Evolutionary conservation across 2,797 vertebrate genomes (phyloP).

Genomic region (Lophotriccus pileatus): DNA sequence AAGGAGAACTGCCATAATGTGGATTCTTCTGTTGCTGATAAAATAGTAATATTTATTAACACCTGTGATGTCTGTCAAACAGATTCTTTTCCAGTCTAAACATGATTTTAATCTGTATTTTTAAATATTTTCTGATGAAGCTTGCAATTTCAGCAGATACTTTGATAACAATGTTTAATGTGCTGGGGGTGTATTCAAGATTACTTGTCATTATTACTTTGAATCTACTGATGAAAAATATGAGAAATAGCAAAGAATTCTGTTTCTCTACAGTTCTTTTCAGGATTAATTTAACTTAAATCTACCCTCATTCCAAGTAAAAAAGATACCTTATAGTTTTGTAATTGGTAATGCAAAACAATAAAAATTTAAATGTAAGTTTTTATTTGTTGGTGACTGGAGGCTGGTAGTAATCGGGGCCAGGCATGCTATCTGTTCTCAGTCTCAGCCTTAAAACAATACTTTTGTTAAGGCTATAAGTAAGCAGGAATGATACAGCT

Average conservation of each 20-base stretch:
- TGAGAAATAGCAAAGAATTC: neutral
- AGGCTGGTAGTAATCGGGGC: neutral
- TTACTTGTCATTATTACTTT: neutral
- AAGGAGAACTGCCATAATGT: neutral
- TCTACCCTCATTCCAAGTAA: neutral
- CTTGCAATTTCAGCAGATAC: neutral
- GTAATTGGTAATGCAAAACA: neutral
- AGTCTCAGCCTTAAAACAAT: neutral
- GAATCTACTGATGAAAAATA: neutral
- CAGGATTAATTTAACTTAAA: neutral
- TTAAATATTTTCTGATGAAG: conserved; percentile 7
- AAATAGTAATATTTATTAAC: neutral
- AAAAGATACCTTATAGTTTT: neutral
- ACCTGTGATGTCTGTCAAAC: conserved; percentile 3
- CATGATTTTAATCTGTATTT: conserved; percentile 16
- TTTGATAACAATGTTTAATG: neutral
- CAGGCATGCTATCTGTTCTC: neutral
- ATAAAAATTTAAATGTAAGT: neutral
- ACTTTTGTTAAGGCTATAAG: conserved; percentile 1
- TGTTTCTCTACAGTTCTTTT: neutral
- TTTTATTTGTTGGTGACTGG: neutral
- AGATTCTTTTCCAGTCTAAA: neutral
- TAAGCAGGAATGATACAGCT: neutral
- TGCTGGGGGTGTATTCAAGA: neutral
- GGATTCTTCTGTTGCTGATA: neutral